Percentiles rank a stretch among this genome's conserved stretches.
Conservation (phyloP, 2,888 invertebrate genomes). For the Biston stratarius region DNA sequence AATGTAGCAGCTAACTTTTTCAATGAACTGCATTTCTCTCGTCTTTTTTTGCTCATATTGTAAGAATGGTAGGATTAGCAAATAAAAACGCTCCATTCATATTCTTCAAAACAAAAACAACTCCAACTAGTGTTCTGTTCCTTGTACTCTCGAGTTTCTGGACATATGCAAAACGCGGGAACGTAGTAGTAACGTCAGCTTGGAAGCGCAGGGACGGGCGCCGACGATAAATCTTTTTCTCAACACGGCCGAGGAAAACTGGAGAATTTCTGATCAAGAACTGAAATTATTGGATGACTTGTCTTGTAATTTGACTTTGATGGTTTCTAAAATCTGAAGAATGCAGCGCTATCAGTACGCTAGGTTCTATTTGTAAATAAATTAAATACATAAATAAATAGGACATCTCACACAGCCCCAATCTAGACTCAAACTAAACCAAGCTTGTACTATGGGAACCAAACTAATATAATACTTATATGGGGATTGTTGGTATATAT, state of each 20-base stretch:
- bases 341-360: neutral
- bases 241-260: constrained; percentile 47
- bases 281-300: constrained; percentile 1
- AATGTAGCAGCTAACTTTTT: too few relatives aligned
- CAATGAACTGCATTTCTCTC: neutral
- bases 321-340: neutral
- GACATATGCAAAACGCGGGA: constrained; percentile 47
- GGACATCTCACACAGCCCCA: too few relatives aligned
- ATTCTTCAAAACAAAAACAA: constrained; percentile 26
- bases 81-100: constrained; percentile 24
- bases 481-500: too few relatives aligned
- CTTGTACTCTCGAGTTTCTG: constrained; percentile 27
- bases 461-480: too few relatives aligned
- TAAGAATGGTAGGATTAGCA: constrained; percentile 4
- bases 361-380: neutral
- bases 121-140: constrained; percentile 14
- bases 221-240: constrained; percentile 67
- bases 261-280: constrained; percentile 9
- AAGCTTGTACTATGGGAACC: too few relatives aligned
- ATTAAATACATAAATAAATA: neutral
- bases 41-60: neutral
- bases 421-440: too few relatives aligned
- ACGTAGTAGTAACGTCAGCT: too few relatives aligned
- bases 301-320: constrained; percentile 3
- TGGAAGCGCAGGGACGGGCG: constrained; percentile 49